Conservation (phyloP, 2,888 invertebrate species). For the Troides aeacus region DNA sequence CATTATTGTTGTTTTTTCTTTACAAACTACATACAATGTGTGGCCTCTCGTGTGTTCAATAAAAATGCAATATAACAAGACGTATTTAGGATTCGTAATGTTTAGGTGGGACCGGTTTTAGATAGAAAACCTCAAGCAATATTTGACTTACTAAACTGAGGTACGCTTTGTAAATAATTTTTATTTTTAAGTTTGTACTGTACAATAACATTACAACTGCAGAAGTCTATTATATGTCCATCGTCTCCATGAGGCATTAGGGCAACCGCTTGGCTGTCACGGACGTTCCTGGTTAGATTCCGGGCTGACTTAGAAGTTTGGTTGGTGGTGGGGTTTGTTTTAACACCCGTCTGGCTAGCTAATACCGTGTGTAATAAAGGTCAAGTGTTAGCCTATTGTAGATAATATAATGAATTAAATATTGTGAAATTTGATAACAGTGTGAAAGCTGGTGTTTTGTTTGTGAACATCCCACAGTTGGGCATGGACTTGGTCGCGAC, state of each 20-base stretch:
- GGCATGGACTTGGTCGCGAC: conserved; percentile 38
- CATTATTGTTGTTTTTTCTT: background rate
- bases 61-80: conserved; percentile 43
- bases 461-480: conserved; percentile 31
- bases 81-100: conserved; percentile 44
- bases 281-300: too few species aligned
- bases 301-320: too few species aligned
- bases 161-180: conserved; percentile 74
- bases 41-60: conserved; percentile 73
- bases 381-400: too few species aligned
- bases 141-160: conserved; percentile 47
- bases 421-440: conserved; percentile 36
- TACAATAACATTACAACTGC: conserved; percentile 62
- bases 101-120: conserved; percentile 34
- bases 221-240: conserved; percentile 39
- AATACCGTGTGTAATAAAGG: too few species aligned
- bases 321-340: too few species aligned
- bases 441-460: conserved; percentile 26
- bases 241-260: too few species aligned
- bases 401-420: too few species aligned
- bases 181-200: conserved; percentile 71
- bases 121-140: conserved; percentile 50
- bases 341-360: too few species aligned
- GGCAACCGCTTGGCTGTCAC: too few species aligned
- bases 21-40: conserved; percentile 36